Evolutionary conservation across 1,140 invertebrate genomes (phyloP), one percentile per base, ranked within the genome.

Genomic region (Cydia splendana): DNA sequence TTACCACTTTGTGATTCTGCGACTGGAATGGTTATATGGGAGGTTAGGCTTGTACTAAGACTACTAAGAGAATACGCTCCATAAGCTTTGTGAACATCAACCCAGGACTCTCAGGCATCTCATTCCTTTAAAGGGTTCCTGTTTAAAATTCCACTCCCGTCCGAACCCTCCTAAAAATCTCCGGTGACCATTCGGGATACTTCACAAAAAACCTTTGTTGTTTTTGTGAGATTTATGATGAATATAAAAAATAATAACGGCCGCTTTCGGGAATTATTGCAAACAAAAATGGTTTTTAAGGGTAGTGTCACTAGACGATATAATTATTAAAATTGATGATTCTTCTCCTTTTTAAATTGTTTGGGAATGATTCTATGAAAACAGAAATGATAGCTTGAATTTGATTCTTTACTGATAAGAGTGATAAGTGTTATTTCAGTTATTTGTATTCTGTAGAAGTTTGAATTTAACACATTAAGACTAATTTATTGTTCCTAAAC

Each of bases 131-230:
- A 84, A 85, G 84, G 88, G 84, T 78, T 81, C 79, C 84, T 90
- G 76, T 86, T 90, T 90, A 86, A 90, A 85, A 91, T 91, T 91
- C 89, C 86, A 53, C 79, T 85, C 83, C 79, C 88, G 89, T 91
- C 82, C 81, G 51, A 75, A 67, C 42, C 81, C 38, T 77, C 83
- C 84, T 51, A 81, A 90, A 88, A 91, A 90, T 85, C 85, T 90
- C 88, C 84, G 84, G 86, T 87, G 88, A 88, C 78, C 82, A 78
- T 81, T 79, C 79, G 81, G 80, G 81, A 78, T 84, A 79, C 80
- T 80, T 87, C 88, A 82, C 80, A 81, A 82, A 73, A 73, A 62
- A 45, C 79, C 80, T 83, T 79, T 81, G 81, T 80, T 85, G 65
- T 85, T 86, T 83, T 81, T 53, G 75, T 80, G 45, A 73, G 73